Conservation (phyloP, 2,797 vertebrate genomes). For the Diglossa cyanea region DNA sequence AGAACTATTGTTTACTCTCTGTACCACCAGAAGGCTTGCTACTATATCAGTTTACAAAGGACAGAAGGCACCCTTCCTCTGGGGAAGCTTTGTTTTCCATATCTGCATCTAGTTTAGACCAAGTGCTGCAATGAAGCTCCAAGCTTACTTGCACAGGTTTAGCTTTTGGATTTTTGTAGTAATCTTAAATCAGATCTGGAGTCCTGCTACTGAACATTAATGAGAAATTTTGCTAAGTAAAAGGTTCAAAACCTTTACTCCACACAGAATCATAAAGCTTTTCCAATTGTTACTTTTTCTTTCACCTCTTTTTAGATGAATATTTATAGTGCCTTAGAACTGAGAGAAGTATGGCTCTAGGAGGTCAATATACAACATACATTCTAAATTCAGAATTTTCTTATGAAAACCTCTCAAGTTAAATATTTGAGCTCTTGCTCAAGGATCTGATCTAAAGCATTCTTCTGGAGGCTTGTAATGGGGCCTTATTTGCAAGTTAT, state of each 20-base stretch:
- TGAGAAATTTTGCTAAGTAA: background rate
- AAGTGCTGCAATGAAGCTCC: background rate
- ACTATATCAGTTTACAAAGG: background rate
- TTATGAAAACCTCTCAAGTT: background rate
- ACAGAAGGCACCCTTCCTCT: slow-evolving; percentile 7
- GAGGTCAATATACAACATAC: background rate
- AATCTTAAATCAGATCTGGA: background rate
- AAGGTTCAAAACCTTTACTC: background rate
- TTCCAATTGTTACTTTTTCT: background rate
- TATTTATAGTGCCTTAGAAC: background rate
- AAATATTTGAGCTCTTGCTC: background rate
- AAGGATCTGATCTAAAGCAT: background rate
- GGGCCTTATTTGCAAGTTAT: background rate
- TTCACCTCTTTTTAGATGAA: background rate
- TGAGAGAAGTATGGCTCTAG: background rate
- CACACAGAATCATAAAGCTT: background rate
- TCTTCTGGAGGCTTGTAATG: background rate
- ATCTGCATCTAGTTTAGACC: background rate
- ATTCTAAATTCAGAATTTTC: background rate
- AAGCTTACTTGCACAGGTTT: background rate
- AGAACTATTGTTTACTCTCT: background rate
- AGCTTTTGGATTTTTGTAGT: background rate
- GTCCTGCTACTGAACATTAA: background rate
- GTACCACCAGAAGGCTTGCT: slow-evolving; percentile 32
- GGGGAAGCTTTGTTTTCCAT: background rate